Base-by-base conservation (phyloP, 2,113 vertebrate genomes). In the Calypte anna region DNA sequence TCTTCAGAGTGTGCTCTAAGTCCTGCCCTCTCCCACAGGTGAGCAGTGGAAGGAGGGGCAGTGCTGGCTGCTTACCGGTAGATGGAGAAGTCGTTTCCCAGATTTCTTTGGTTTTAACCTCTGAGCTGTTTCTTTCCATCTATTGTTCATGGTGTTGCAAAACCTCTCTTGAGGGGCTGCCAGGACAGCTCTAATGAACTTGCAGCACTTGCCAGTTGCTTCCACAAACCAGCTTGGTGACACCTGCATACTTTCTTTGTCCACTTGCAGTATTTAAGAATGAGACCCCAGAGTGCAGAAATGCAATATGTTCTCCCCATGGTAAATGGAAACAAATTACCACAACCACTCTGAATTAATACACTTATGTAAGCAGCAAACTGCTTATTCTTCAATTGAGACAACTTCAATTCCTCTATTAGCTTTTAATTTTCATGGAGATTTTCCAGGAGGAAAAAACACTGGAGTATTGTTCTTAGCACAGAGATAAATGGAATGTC, bases 381-480 rank as follows among this genome's bases (percentile, higher is more conserved):
- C 70, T 54, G 62, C 55, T 61, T 72, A 8, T 20, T 62, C 30
- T 93, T n/a, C 86, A 44, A 2, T 43, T 18, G 74, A 66, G 46
- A 62, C 6, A 82, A 66, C 1, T 4, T 6, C 15, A 50, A 62
- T 55, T 91, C 28, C 67, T 85, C 36, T 79, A 1, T n/a, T 69
- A 76, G 87, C 53, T 57, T 94, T 93, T 91, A 58, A 33, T 92
- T 96, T 93, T 72, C 61, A 43, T 30, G 53, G 83, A 28, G 7
- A 7, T 86, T 68, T 62, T 95, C 38, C 91, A 90, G 92, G 64
- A 66, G 54, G 86, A 85, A 86, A 83, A 95, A 90, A 38, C 53
- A 43, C 28, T 30, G 21, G 51, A 61, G n/a, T 77, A 88, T 91
- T 17, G 3, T 87, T 86, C 54, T 67, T 86, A 75, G 82, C 30